Percentiles rank a stretch among this genome's conserved stretches.
Evolutionary conservation across 2,888 invertebrate genomes (phyloP).

Genomic region (Apamea sordens): DNA sequence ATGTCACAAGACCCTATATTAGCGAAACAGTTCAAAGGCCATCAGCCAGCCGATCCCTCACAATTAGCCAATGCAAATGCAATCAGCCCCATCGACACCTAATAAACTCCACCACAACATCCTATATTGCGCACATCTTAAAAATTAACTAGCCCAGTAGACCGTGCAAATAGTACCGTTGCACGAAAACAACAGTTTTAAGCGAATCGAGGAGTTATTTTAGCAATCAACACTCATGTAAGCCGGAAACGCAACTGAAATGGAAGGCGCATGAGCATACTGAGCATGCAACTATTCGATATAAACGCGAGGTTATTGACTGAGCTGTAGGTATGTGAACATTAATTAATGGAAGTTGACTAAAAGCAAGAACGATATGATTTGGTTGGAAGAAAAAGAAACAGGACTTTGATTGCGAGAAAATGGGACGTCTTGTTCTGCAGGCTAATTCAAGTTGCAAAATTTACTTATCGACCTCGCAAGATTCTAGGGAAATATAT

Average conservation of each 20-base stretch:
- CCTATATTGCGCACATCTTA: conserved; percentile 50
- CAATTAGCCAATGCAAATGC: conserved; percentile 28
- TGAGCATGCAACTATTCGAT: conserved; percentile 52
- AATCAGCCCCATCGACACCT: conserved; percentile 21
- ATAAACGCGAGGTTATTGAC: conserved; percentile 61
- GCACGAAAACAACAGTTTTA: conserved; percentile 59
- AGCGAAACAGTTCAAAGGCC: neutral
- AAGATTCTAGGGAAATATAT: neutral
- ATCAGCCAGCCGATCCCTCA: neutral
- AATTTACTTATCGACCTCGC: neutral
- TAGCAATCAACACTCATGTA: conserved; percentile 64
- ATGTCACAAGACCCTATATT: neutral
- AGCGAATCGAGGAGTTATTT: conserved; percentile 51
- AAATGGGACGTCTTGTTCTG: neutral
- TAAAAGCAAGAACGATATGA: neutral
- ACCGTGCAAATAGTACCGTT: conserved; percentile 48
- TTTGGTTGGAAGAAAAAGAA: neutral
- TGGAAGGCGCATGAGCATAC: conserved; percentile 43
- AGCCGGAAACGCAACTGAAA: conserved; percentile 62
- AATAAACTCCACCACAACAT: conserved; percentile 38
- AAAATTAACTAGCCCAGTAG: conserved; percentile 42
- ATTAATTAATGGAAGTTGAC: neutral
- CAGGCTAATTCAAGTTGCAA: neutral
- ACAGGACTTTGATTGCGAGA: neutral
- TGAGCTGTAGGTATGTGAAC: conserved; percentile 16